These are phyloP conservation scores for Melolontha melolontha DNA, from an alignment of 2,888 invertebrate species.

Conservation along the genomic window DNA sequence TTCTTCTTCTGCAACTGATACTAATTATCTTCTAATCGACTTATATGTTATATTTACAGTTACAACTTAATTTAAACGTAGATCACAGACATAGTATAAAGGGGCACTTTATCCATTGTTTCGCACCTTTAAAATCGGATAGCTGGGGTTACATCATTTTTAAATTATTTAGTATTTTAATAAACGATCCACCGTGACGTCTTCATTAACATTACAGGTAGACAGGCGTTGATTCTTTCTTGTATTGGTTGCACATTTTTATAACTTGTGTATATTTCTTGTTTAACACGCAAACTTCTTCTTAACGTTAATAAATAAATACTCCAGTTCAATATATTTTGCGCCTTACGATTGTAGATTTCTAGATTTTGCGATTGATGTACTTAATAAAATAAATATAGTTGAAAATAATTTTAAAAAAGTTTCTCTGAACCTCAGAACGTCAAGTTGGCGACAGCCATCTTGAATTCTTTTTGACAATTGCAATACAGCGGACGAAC, in stretches of 20 bases:
- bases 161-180: slow-evolving; percentile 28
- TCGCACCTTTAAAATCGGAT: slow-evolving; percentile 30
- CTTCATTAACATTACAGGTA: slow-evolving; percentile 24
- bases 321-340: slow-evolving; percentile 3
- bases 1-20: slow-evolving; percentile 17
- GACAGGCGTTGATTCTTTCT: slow-evolving; percentile 17
- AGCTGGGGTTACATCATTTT: slow-evolving; percentile 37
- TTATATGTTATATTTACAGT: slow-evolving; percentile 34
- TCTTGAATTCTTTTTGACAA: slow-evolving; percentile 58
- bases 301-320: background rate
- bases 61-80: slow-evolving; percentile 37
- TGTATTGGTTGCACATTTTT: slow-evolving; percentile 25
- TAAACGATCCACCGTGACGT: slow-evolving; percentile 31
- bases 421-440: slow-evolving; percentile 56
- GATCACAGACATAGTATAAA: slow-evolving; percentile 41
- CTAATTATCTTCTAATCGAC: slow-evolving; percentile 24
- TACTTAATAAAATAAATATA: slow-evolving; percentile 29
- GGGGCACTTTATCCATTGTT: slow-evolving; percentile 38
- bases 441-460: slow-evolving; percentile 64
- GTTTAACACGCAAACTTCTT: background rate
- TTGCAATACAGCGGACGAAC: slow-evolving; percentile 15
- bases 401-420: slow-evolving; percentile 49
- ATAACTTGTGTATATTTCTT: slow-evolving; percentile 13
- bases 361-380: slow-evolving; percentile 13
- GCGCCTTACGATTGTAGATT: background rate